Evolutionary conservation across 2,888 invertebrate species (phyloP).

Genomic region (Drosophila stalkeri): DNA sequence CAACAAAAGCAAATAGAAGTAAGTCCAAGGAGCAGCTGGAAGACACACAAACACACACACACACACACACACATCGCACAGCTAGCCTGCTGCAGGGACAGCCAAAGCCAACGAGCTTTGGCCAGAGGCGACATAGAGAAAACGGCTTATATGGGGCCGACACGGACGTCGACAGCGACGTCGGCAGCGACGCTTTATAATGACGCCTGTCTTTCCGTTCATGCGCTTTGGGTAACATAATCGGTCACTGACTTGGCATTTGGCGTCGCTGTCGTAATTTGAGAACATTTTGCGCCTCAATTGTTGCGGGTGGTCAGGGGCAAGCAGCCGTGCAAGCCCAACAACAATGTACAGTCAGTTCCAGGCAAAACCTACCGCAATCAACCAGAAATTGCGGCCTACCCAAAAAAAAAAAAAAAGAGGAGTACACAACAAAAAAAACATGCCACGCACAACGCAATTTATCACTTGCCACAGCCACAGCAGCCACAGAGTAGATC

Average conservation of each 20-base stretch:
- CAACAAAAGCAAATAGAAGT: constrained; percentile 75
- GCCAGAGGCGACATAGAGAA: constrained; percentile 21
- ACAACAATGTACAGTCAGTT: constrained; percentile 60
- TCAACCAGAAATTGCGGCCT: constrained; percentile 57
- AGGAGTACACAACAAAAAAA: not conserved
- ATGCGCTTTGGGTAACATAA: constrained; percentile 80
- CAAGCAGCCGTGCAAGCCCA: not conserved
- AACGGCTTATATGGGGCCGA: constrained; percentile 60
- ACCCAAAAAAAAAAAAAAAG: constrained; percentile 30
- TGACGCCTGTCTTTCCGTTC: constrained; percentile 70
- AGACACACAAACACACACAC: constrained; percentile 18
- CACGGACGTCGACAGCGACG: constrained; percentile 41
- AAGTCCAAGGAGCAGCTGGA: constrained; percentile 63
- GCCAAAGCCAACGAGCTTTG: not conserved
- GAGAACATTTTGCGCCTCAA: constrained; percentile 72
- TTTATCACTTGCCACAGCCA: constrained; percentile 63
- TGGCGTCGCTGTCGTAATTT: constrained; percentile 73
- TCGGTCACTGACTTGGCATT: constrained; percentile 80
- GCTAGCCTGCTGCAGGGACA: constrained; percentile 28
- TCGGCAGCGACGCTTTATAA: constrained; percentile 63
- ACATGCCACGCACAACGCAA: constrained; percentile 57
- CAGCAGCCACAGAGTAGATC: constrained; percentile 20
- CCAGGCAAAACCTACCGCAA: constrained; percentile 65
- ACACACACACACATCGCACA: too few species aligned
- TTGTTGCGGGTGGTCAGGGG: constrained; percentile 78